Base-by-base conservation (phyloP, 2,888 invertebrate species). In the Pristionchus maxplancki region DNA sequence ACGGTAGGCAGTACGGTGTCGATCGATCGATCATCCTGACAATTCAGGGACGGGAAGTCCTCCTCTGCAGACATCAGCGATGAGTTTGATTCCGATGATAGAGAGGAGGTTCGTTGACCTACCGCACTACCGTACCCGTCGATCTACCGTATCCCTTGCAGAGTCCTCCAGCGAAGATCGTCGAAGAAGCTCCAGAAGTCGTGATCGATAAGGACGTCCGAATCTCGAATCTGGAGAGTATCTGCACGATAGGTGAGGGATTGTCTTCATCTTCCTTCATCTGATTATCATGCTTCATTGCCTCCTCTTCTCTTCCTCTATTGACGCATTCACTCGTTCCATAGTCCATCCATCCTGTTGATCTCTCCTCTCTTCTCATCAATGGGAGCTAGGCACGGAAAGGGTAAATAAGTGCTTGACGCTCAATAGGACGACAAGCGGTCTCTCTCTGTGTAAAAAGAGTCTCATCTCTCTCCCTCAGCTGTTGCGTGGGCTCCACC, bases 231-330 rank as follows among this genome's bases (percentile, higher is more conserved):
- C 87, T 87, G 62, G 74, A 87, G 28, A 87, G 87, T n/a, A 87
- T 87, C 87, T 87, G 87, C 53, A 87, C 87, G 15, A 87, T 87
- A 40, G 87, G 87, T 87, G 24, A 37, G 48, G n/a, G n/a, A n/a
- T n/a, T n/a, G n/a, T n/a, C n/a, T n/a, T n/a, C n/a, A n/a, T n/a
- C n/a, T n/a, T n/a, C 48, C 31, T 15, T 37, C 8, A 31, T 81
- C 31, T 24, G 28, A 28, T 78, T 40, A 78, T 78, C 44, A 31
- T 15, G 8, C 11, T 44, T n/a, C n/a, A 81, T 81, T 11, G 9
- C 50, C 31, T 78, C 44, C 8, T 34, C 34, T 67, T 34, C 34
- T 34, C 31, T 64, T 13, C 11, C 17, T 34, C 74, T 74, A 40
- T 74, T 74, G 37, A 74, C 74, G 37, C 28, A 20, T 24, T 28